phyloP scores from a whole-genome alignment of 1,140 invertebrate genomes.

The Euglossa dilemma region DNA sequence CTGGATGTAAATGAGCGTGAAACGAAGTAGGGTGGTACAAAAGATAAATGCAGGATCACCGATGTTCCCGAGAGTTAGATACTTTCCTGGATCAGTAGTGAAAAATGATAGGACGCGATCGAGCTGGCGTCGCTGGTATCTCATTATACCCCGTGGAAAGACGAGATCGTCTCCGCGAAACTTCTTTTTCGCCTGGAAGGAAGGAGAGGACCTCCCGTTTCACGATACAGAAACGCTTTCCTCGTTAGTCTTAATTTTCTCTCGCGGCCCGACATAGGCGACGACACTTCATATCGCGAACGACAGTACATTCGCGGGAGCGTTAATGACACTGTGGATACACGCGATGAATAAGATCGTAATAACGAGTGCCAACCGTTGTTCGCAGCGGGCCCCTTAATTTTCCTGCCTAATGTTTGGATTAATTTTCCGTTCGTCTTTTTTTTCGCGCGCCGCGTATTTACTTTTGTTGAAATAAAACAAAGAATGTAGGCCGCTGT shows the following conservation, averaged over 20 bases:
- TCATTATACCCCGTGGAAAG: conserved; percentile 59
- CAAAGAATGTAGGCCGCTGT: conserved; percentile 43
- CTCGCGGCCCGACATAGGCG: conserved; percentile 44
- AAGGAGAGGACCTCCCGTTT: conserved; percentile 1
- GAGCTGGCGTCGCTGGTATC: conserved; percentile 34
- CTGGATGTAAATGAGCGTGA: not conserved
- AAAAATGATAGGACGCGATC: conserved; percentile 49
- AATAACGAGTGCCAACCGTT: conserved; percentile 68
- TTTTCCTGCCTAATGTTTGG: conserved; percentile 77
- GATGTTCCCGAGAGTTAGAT: not conserved
- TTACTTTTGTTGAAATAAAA: conserved; percentile 47
- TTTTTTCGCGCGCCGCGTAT: conserved; percentile 40
- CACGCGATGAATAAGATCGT: conserved; percentile 71
- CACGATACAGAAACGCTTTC: conserved; percentile 61
- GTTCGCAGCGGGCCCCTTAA: conserved; percentile 67
- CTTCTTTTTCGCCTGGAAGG: conserved; percentile 53
- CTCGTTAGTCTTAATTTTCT: conserved; percentile 69
- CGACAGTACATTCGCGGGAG: conserved; percentile 45
- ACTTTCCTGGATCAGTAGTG: conserved; percentile 36
- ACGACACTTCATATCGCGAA: conserved; percentile 46
- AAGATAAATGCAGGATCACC: conserved; percentile 27
- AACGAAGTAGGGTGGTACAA: not conserved
- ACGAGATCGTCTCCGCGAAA: conserved; percentile 46
- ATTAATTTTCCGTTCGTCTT: conserved; percentile 76
- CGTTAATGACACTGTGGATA: conserved; percentile 72